phyloP scores from a whole-genome alignment of 2,113 vertebrate species.

The Grammomys surdaster region DNA sequence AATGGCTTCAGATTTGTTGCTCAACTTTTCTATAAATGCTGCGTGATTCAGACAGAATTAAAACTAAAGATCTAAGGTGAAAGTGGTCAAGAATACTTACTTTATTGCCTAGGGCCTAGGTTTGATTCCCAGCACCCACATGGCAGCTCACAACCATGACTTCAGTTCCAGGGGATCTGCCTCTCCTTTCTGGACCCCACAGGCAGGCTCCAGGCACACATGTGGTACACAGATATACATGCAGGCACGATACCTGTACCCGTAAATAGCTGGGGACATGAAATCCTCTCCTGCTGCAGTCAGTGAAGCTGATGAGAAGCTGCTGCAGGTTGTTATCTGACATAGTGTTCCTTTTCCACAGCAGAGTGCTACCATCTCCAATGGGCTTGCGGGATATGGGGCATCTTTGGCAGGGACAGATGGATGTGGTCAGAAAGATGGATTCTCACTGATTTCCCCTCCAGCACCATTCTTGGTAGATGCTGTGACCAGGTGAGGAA shows the following conservation, averaged over 20 bases:
- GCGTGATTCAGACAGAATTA: background rate
- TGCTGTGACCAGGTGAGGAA: slow-evolving; percentile 88
- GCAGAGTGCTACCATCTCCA: slow-evolving; percentile 89
- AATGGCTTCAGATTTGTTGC: slow-evolving; percentile 28
- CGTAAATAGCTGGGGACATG: background rate
- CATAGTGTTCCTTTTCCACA: slow-evolving; percentile 70
- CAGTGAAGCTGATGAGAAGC: background rate
- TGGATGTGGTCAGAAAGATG: slow-evolving; percentile 79
- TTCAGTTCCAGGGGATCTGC: background rate
- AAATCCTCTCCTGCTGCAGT: background rate
- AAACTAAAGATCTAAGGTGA: slow-evolving; percentile 29
- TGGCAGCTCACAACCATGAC: background rate
- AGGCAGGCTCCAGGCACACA: background rate
- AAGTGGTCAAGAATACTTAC: background rate
- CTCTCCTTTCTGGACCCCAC: background rate
- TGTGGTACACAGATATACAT: background rate
- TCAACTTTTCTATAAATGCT: slow-evolving; percentile 57
- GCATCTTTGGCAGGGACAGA: slow-evolving; percentile 82
- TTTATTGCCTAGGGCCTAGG: background rate
- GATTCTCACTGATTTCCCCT: slow-evolving; percentile 79
- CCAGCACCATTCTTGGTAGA: slow-evolving; percentile 86
- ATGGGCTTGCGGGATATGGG: slow-evolving; percentile 89
- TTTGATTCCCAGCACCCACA: background rate
- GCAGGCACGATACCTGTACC: too few species aligned
- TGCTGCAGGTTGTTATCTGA: background rate